Percentiles rank a stretch among this genome's conserved stretches.
phyloP scores from a whole-genome alignment of 2,113 vertebrate genomes.

The Spermophilus dauricus region DNA sequence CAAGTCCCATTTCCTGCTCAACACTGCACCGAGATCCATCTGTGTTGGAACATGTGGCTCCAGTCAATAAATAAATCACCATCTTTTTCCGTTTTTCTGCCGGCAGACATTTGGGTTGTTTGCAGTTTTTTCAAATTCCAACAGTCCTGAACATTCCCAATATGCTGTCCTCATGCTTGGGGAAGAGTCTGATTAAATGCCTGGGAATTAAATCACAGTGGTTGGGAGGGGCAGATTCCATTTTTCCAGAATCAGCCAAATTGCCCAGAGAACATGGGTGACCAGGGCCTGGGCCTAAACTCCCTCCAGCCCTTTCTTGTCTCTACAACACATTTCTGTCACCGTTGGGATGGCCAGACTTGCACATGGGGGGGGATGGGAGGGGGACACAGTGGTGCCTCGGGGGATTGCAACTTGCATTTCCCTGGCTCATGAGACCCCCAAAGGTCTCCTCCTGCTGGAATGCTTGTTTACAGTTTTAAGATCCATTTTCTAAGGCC shows the following conservation, averaged over 20 bases:
- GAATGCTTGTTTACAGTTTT: not conserved
- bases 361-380: not conserved
- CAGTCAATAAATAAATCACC: not conserved
- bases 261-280: fast-evolving
- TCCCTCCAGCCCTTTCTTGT: not conserved
- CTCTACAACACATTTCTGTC: not conserved
- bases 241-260: not conserved
- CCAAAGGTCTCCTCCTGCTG: not conserved
- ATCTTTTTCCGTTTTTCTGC: not conserved
- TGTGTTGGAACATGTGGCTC: not conserved
- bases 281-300: not conserved
- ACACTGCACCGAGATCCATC: not conserved
- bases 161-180: not conserved
- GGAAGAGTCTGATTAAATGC: not conserved
- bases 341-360: not conserved
- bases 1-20: not conserved
- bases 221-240: fast-evolving
- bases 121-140: not conserved
- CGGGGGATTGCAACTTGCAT: not conserved
- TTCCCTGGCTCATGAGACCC: not conserved
- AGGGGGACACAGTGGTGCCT: not conserved
- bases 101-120: not conserved
- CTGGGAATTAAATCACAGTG: not conserved
- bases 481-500: not conserved
- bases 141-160: not conserved